Evolutionary conservation across 2,888 invertebrate species (phyloP), one percentile per base, ranked within the genome.

Genomic region (Orthosia incerta): DNA sequence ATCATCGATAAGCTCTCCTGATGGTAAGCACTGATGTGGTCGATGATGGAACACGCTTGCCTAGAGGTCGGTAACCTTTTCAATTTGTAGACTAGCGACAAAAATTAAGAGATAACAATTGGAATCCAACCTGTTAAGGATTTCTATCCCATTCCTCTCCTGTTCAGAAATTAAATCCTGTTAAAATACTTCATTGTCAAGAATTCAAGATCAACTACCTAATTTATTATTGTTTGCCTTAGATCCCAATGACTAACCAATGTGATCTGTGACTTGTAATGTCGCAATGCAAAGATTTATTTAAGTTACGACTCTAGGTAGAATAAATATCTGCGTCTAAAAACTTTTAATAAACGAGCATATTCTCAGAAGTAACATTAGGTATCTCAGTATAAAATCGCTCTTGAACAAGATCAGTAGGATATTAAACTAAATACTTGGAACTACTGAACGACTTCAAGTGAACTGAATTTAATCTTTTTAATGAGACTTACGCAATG

Each of bases 291-390:
- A 39, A 64, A 53, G 16, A 61, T 56, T 60, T 26, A 23, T 64
- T 3, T n/a, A 15, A 61, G 59, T 63, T 50, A 65, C 16, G 26
- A 63, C 9, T 57, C 65, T 61, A 57, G 56, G 26, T 26, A 53
- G 31, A 50, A 53, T 55, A 62, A 65, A 65, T 78, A 65, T 20
- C 18, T 15, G 20, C n/a, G 3, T 56, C 55, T 46, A 18, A 61
- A 64, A 65, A 61, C 45, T 61, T 64, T 51, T 12, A 26, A 62
- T 50, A 66, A 68, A 50, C 13, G 23, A 16, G 31, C 67, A 3
- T 64, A 51, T 83, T 83, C 84, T 59, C 51, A 83, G 80, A 80
- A 80, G 53, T 60, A 45, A 0, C 39, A 11, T 23, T 23, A 55
- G 45, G 26, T 67, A 83, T 55, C 56, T 45, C 13, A 11, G 61